These are phyloP conservation scores for Acridotheres tristis DNA, from an alignment of 2,797 vertebrate genomes.

Conservation along the genomic window DNA sequence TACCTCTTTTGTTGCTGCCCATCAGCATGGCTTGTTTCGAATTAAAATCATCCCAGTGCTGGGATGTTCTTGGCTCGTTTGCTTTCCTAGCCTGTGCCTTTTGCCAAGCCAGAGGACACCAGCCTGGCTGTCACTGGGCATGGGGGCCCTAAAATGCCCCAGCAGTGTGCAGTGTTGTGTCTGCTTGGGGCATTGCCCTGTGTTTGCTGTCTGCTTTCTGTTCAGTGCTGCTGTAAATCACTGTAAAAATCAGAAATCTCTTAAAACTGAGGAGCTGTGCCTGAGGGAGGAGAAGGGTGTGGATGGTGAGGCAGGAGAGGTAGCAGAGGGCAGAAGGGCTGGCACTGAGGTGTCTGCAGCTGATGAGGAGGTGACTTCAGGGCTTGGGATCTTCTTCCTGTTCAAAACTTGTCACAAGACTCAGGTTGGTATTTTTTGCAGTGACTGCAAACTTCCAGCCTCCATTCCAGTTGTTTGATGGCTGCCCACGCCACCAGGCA, in stretches of 20 bases:
- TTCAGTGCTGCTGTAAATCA: not conserved
- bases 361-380: not conserved
- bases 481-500: not conserved
- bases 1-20: not conserved
- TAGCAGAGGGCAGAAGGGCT: not conserved
- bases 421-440: not conserved
- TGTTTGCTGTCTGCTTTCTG: not conserved
- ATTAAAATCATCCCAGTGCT: conserved; percentile 25
- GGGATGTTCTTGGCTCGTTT: not conserved
- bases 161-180: not conserved
- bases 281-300: not conserved
- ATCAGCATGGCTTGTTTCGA: not conserved
- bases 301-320: not conserved
- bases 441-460: not conserved
- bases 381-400: not conserved
- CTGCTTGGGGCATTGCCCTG: not conserved
- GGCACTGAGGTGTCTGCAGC: accelerated
- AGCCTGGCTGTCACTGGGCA: not conserved
- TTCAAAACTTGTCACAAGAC: not conserved
- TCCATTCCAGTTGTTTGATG: not conserved
- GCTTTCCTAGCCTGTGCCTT: accelerated
- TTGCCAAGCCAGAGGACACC: conserved; percentile 1
- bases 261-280: not conserved
- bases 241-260: not conserved
- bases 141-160: not conserved